Conservation (phyloP, 2,888 invertebrate species). For the Eurytoma californica region DNA sequence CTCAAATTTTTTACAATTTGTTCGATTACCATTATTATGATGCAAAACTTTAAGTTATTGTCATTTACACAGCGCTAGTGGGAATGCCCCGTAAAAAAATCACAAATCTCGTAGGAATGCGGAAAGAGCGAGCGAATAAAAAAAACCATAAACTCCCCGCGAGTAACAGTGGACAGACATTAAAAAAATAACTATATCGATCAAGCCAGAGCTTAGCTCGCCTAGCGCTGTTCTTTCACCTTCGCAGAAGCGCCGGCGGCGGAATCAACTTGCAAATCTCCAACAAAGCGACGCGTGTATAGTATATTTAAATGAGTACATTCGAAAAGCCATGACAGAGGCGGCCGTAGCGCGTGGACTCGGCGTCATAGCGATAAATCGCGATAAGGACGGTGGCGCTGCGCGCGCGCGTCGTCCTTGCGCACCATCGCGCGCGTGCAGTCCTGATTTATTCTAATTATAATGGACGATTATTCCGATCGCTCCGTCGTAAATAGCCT, state of each 20-base stretch:
- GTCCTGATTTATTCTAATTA: slow-evolving; percentile 46
- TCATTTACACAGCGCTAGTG: too few species aligned
- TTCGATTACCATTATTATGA: too few species aligned
- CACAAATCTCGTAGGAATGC: too few species aligned
- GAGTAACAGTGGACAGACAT: background rate
- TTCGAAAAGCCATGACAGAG: slow-evolving; percentile 40
- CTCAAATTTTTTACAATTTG: too few species aligned
- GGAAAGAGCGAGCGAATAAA: background rate
- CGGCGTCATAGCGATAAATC: slow-evolving; percentile 45
- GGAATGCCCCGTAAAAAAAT: too few species aligned
- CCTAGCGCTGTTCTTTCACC: background rate
- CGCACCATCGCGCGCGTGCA: background rate
- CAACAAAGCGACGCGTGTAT: background rate
- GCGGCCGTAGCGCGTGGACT: background rate
- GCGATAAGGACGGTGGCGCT: slow-evolving; percentile 19
- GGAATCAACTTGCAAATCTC: slow-evolving; percentile 29
- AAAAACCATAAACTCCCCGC: background rate
- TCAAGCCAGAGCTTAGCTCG: background rate
- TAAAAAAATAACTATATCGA: background rate
- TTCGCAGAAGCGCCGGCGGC: slow-evolving; percentile 24
- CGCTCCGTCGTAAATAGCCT: slow-evolving; percentile 21
- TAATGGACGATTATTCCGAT: slow-evolving; percentile 33
- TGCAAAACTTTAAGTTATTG: too few species aligned
- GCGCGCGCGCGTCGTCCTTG: slow-evolving; percentile 32
- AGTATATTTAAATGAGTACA: slow-evolving; percentile 33